Evolutionary conservation across 2,888 invertebrate species (phyloP), one percentile per base, ranked within the genome.

Genomic region (Mongoloraphidia duomilia): DNA sequence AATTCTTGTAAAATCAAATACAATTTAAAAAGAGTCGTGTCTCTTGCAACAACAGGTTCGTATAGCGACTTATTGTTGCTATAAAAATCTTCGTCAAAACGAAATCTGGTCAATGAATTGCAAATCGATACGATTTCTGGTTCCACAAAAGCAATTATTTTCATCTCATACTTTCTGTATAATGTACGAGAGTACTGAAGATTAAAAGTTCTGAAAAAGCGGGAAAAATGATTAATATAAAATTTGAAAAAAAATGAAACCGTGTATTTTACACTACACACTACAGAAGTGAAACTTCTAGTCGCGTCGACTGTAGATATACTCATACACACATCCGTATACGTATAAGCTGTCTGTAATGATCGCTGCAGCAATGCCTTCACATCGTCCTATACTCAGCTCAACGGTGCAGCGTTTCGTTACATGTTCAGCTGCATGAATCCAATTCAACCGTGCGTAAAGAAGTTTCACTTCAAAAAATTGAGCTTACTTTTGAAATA

Each of bases 1-100:
- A 92, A 92, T 66, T 92, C 81, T 65, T 94, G 92, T 48, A 96
- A 68, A 1, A 89, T 81, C 54, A 96, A 75, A 67, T 96, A 96
- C 9, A 96, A 72, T 66, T 95, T 93, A 66, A 96, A 93, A 45
- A 96, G 70, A 2, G 87, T 84, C 1, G 92, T 93, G 0, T 91
- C 91, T 74, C 88, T 82, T 2, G 80, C 77, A 26, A 26, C 6
- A 39, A 90, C 67, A 11, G 84, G 81, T 55, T 84, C 82, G 5
- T 76, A 73, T 0, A 70, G 2, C 73, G 76, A 50, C 73, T 67
- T 53, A 63, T 64, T 44, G 68, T 67, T 52, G 34, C 56, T 65
- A 0, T 68, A 66, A 0, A 71, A 70, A 0, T 69, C 71, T 34
- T 74, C 70, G 39, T 67, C 69, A 55, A 79, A 77, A 42, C 75